These are phyloP conservation scores for Actenoides hombroni DNA, from an alignment of 2,113 vertebrate genomes.

Conservation along the genomic window DNA sequence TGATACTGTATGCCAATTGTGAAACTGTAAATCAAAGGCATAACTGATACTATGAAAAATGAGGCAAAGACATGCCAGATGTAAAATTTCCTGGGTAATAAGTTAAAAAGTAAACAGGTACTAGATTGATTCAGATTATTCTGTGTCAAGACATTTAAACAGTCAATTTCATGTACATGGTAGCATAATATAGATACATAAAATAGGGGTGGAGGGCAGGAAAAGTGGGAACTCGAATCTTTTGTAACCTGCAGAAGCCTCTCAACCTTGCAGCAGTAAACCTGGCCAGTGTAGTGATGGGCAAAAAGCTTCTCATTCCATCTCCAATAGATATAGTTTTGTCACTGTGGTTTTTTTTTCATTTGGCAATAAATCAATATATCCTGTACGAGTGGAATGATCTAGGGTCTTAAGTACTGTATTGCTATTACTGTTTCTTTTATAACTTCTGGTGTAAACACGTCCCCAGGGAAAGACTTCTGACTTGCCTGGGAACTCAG, in stretches of 20 bases:
- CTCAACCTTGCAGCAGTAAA: not conserved
- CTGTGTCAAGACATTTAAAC: not conserved
- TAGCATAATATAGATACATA: not conserved
- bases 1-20: fast-evolving
- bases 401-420: not conserved
- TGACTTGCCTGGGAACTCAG: not conserved
- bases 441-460: not conserved
- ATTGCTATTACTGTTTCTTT: not conserved
- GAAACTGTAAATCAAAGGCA: not conserved
- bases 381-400: not conserved
- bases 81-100: not conserved
- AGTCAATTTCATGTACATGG: not conserved
- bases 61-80: not conserved
- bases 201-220: not conserved
- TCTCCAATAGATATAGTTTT: not conserved
- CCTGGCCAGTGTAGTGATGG: not conserved
- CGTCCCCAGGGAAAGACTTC: not conserved
- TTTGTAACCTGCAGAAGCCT: not conserved
- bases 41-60: not conserved
- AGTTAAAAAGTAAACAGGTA: not conserved
- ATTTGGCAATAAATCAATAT: not conserved
- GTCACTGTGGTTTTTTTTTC: not conserved
- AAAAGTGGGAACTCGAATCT: not conserved
- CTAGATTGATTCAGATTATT: not conserved
- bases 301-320: not conserved